Conservation (phyloP, 2,888 invertebrate genomes). For the Patella pellucida region DNA sequence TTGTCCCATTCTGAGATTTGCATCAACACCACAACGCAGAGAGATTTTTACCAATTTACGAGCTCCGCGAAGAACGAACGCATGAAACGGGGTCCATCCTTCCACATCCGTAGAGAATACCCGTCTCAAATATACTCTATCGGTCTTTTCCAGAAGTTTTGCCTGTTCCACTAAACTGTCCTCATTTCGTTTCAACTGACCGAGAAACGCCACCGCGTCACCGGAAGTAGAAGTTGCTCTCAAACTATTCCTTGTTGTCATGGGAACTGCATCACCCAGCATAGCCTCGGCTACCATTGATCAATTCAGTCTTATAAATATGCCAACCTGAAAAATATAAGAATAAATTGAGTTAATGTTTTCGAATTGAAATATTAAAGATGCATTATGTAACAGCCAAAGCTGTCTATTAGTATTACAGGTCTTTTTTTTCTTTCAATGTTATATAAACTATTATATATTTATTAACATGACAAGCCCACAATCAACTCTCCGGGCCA, state of each 20-base stretch:
- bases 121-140: constrained; percentile 40
- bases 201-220: constrained; percentile 52
- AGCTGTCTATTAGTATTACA: no score
- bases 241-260: not conserved
- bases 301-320: no score
- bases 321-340: no score
- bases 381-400: no score
- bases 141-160: constrained; percentile 46
- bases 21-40: constrained; percentile 50
- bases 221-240: not conserved
- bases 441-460: no score
- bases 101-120: constrained; percentile 53
- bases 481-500: no score
- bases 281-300: no score
- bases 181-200: constrained; percentile 51
- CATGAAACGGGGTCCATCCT: constrained; percentile 64
- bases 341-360: no score
- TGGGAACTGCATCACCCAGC: not conserved
- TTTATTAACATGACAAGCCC: no score
- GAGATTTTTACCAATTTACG: constrained; percentile 55
- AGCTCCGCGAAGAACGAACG: constrained; percentile 57
- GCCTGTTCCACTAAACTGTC: constrained; percentile 49
- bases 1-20: constrained; percentile 55
- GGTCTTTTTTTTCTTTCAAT: no score
- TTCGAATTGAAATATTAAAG: no score